Evolutionary conservation across 2,888 invertebrate genomes (phyloP).

Genomic region (Auanema freiburgensis): DNA sequence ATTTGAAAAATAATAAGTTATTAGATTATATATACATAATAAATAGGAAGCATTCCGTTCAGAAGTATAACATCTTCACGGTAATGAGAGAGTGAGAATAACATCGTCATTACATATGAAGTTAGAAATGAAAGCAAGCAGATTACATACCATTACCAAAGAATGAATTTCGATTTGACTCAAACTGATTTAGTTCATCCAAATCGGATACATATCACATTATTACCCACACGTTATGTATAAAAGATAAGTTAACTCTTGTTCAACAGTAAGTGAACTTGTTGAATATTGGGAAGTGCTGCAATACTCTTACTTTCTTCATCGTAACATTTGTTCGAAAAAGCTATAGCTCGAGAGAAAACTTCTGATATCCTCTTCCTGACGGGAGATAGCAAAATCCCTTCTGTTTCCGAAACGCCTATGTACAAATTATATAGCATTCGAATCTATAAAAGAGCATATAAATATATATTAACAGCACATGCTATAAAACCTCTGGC

Average conservation of each 20-base stretch:
- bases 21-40: background rate
- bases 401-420: conserved; percentile 93
- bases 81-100: too few species aligned
- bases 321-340: conserved; percentile 77
- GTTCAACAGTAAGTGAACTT: conserved; percentile 73
- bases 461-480: background rate
- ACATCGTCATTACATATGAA: too few species aligned
- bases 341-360: conserved; percentile 80
- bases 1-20: too few species aligned
- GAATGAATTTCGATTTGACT: too few species aligned
- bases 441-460: conserved; percentile 46
- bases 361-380: conserved; percentile 82
- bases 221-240: conserved; percentile 64
- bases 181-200: too few species aligned
- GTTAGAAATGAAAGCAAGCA: too few species aligned
- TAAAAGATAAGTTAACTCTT: conserved; percentile 68
- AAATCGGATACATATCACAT: conserved; percentile 82
- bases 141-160: too few species aligned
- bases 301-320: conserved; percentile 82
- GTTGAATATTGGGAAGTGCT: conserved; percentile 88
- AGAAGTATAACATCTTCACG: conserved; percentile 63
- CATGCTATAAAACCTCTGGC: conserved; percentile 12
- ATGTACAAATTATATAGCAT: conserved; percentile 91
- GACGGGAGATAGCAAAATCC: conserved; percentile 90
- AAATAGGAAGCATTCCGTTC: too few species aligned